These are phyloP conservation scores for Eospalax fontanierii DNA, from an alignment of 2,797 vertebrate genomes.

Conservation along the genomic window DNA sequence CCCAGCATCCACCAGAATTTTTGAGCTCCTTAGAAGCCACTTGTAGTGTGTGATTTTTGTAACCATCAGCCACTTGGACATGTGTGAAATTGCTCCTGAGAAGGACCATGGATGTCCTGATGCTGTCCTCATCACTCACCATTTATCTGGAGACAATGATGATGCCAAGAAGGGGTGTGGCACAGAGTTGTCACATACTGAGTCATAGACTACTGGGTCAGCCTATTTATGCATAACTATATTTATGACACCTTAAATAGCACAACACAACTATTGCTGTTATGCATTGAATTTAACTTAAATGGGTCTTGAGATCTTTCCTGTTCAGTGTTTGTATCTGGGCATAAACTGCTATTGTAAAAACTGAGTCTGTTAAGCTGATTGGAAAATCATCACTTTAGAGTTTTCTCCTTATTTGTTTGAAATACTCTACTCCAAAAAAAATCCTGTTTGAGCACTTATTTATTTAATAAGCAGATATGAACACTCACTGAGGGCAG, in stretches of 20 bases:
- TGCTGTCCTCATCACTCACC: fast-evolving
- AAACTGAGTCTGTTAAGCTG: background rate
- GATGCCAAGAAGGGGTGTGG: background rate
- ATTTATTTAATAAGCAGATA: background rate
- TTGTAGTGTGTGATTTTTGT: no score
- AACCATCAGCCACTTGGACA: no score
- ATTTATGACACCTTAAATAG: background rate
- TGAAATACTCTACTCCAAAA: no score
- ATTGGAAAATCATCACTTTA: background rate
- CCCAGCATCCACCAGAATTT: background rate
- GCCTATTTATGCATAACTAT: fast-evolving
- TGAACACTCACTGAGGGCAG: background rate
- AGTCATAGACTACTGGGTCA: no score
- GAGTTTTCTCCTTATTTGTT: background rate
- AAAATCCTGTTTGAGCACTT: background rate
- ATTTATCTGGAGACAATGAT: background rate
- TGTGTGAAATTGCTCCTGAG: background rate
- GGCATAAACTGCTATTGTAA: background rate
- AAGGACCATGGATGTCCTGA: fast-evolving
- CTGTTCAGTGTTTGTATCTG: background rate
- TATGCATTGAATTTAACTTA: background rate
- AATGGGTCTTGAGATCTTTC: background rate
- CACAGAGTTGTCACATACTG: fast-evolving
- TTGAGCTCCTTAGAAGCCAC: background rate
- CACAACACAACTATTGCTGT: fast-evolving